Base-by-base conservation (phyloP, 2,888 invertebrate genomes). In the Tuberolachnus salignus region DNA sequence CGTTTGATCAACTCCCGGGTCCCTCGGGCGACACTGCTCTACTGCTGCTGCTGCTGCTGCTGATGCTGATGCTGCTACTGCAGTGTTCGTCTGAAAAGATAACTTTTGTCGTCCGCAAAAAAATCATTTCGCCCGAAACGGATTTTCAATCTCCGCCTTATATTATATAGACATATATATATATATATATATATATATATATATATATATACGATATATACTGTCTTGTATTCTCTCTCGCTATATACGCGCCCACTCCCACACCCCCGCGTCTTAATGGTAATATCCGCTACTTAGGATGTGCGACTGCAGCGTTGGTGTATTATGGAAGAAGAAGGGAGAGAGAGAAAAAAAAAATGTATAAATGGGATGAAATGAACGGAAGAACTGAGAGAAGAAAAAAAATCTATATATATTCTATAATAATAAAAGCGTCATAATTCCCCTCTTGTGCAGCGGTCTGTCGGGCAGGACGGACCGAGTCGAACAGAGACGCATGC, bases 71-170 rank as follows among this genome's bases (percentile, higher is more conserved):
- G 34, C 34, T 34, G 34, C 6, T 34, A 6, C 34, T 34, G 34
- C 34, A 34, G 34, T 34, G 64, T 64, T 64, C 42, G 44, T 19
- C 44, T 23, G 53, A 64, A 64, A 74, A 74, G 72, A 72, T 64
- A 74, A 74, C 74, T 74, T 53, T 73, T 42, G 63, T 73, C 73
- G 51, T 74, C 64, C 74, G 21, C 34, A 64, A 74, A 74, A 74
- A 74, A 74, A 74, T 64, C 74, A 44, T 74, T 74, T 74, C 42
- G 9, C 21, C 6, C 19, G 53, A 74, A 63, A 53, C 63, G 42
- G 23, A 64, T 74, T 74, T 74, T 74, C 74, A 74, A 64, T 74
- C 53, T 74, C 44, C 34, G 34, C 21, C 61, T 61, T 49, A 11
- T 61, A 11, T 61, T 21, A n/a, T 16, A n/a, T n/a, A n/a, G n/a